These are phyloP conservation scores for Sphinx pinastri DNA, from an alignment of 2,888 invertebrate genomes.

Conservation along the genomic window DNA sequence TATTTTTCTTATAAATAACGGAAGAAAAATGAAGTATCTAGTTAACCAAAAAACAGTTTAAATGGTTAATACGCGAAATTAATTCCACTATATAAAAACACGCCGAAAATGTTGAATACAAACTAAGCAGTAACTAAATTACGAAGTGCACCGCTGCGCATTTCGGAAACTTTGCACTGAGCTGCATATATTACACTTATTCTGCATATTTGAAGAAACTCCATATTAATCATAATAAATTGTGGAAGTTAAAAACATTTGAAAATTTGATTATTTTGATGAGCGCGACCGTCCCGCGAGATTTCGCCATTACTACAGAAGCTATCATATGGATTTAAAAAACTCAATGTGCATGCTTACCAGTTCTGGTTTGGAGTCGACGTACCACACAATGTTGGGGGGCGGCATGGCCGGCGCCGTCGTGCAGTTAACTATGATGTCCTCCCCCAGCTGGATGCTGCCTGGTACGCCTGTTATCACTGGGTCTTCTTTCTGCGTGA, in stretches of 20 bases:
- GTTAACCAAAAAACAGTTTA: not conserved
- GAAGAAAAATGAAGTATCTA: no score
- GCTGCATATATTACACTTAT: conserved; percentile 11
- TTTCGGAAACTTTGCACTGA: not conserved
- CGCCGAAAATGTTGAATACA: not conserved
- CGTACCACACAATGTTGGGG: conserved; percentile 73
- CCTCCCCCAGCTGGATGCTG: conserved; percentile 70
- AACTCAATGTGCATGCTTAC: conserved; percentile 44
- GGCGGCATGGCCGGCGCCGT: conserved; percentile 72
- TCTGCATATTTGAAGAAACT: conserved; percentile 4
- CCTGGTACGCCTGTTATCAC: conserved; percentile 63
- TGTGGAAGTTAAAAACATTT: not conserved
- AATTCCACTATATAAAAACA: conserved; percentile 1
- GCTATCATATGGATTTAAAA: no score
- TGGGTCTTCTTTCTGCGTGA: conserved; percentile 68
- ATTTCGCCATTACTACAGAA: no score
- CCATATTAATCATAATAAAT: conserved; percentile 8
- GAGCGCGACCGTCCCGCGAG: not conserved
- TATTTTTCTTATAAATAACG: no score
- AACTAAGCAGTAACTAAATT: not conserved
- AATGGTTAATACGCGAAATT: not conserved
- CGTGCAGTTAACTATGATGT: conserved; percentile 70
- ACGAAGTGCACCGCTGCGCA: not conserved
- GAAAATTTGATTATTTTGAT: not conserved
- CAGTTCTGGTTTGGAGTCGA: conserved; percentile 71